phyloP scores from a whole-genome alignment of 2,888 invertebrate genomes.

The Nomada fucata region DNA sequence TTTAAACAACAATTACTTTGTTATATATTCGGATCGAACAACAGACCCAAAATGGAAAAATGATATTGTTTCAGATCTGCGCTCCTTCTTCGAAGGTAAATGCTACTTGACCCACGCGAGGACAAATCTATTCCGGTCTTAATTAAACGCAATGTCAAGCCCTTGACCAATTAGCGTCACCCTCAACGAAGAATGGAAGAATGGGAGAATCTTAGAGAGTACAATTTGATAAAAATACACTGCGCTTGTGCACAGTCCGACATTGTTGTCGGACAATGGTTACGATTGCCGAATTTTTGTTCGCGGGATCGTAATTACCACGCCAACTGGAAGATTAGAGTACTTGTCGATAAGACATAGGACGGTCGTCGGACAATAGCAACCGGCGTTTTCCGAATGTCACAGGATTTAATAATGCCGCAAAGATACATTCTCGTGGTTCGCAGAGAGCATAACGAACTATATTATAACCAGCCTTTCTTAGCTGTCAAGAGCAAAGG shows the following conservation, averaged over 20 bases:
- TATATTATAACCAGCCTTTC: slow-evolving; percentile 16
- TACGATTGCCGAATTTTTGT: background rate
- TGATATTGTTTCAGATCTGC: background rate
- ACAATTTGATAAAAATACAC: slow-evolving; percentile 5
- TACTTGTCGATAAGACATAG: background rate
- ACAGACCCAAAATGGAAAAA: background rate
- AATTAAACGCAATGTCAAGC: slow-evolving; percentile 38
- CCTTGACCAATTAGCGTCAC: slow-evolving; percentile 46
- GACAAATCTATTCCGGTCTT: slow-evolving; percentile 21
- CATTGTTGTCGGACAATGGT: slow-evolving; percentile 2
- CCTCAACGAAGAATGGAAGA: slow-evolving; percentile 38
- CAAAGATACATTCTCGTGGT: background rate
- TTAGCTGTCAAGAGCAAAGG: background rate
- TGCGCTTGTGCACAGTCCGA: too few species aligned
- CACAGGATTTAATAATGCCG: background rate
- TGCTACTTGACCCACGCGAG: slow-evolving; percentile 4
- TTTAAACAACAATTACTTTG: too few species aligned
- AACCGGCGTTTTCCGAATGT: background rate
- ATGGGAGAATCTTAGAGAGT: slow-evolving; percentile 10
- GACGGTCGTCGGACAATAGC: background rate
- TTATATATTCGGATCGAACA: background rate
- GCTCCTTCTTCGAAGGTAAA: background rate
- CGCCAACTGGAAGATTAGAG: too few species aligned
- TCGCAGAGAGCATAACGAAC: background rate
- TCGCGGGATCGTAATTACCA: background rate